A percentile compares a stretch with the other conserved stretches of the same genome.
These are phyloP conservation scores for Phortica magna DNA, from an alignment of 2,888 invertebrate species.

Conservation along the genomic window DNA sequence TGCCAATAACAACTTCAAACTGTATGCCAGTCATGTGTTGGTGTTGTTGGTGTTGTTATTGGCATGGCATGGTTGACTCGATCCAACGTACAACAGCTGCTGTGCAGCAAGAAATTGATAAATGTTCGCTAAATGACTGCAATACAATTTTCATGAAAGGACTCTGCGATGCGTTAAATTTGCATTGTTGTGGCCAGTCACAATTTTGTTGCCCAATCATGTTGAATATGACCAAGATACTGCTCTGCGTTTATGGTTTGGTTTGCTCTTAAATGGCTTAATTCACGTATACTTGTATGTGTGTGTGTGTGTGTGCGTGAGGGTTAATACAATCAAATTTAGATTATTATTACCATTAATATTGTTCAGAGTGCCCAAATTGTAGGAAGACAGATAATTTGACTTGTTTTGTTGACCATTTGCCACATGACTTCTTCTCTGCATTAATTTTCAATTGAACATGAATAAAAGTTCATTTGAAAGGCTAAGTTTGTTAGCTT, in stretches of 20 bases:
- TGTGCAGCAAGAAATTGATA: slow-evolving; percentile 20
- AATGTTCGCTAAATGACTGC: slow-evolving; percentile 24
- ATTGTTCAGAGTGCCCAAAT: too few relatives aligned
- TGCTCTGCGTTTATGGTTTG: not conserved
- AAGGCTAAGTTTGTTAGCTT: too few relatives aligned
- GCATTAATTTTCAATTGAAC: too few relatives aligned
- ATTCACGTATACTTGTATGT: not conserved
- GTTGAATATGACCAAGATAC: slow-evolving; percentile 47
- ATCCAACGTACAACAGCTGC: not conserved
- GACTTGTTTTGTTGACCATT: too few relatives aligned
- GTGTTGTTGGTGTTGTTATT: not conserved
- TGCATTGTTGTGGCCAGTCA: slow-evolving; percentile 15
- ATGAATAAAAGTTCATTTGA: too few relatives aligned
- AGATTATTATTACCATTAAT: too few relatives aligned
- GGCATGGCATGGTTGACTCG: not conserved
- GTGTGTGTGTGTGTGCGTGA: not conserved
- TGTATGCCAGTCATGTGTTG: not conserved
- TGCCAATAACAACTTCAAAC: slow-evolving; percentile 19
- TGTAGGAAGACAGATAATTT: too few relatives aligned
- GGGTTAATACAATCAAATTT: too few relatives aligned
- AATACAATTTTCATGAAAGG: slow-evolving; percentile 27
- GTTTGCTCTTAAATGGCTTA: not conserved
- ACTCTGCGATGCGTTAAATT: slow-evolving; percentile 20
- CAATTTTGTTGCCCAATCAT: not conserved
- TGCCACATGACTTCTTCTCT: too few relatives aligned